Evolutionary conservation across 2,113 vertebrate species (phyloP).

Genomic region (Burhinus bistriatus): DNA sequence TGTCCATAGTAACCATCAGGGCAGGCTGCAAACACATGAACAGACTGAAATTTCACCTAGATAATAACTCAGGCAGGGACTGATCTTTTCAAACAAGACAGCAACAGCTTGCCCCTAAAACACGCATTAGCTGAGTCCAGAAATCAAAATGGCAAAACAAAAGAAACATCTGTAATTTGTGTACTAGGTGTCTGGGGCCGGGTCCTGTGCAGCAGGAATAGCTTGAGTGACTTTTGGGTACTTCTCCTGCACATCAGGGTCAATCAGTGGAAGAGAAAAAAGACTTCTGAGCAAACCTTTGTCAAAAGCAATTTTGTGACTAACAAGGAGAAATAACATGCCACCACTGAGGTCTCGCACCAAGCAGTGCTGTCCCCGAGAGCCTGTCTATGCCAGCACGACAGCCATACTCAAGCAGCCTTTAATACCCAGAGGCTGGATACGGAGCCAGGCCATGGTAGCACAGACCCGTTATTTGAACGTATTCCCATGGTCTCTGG

Average conservation of each 20-base stretch:
- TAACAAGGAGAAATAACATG: not conserved
- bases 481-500: not conserved
- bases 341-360: not conserved
- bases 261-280: not conserved
- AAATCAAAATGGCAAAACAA: not conserved
- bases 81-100: not conserved
- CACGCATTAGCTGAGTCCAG: not conserved
- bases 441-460: not conserved
- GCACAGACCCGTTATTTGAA: not conserved
- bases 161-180: not conserved
- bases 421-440: not conserved
- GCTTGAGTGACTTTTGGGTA: not conserved
- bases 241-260: not conserved
- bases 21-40: conserved; percentile 50
- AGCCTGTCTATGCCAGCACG: not conserved
- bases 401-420: not conserved
- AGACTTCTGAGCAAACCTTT: not conserved
- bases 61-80: not conserved
- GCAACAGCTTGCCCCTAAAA: not conserved
- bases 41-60: not conserved
- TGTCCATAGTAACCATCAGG: conserved; percentile 50
- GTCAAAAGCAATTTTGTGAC: not conserved
- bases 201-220: not conserved
- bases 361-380: not conserved
- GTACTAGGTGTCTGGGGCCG: too few relatives aligned